Percentiles rank a stretch among this genome's conserved stretches.
phyloP scores from a whole-genome alignment of 2,888 invertebrate genomes.

The Atherix ibis region DNA sequence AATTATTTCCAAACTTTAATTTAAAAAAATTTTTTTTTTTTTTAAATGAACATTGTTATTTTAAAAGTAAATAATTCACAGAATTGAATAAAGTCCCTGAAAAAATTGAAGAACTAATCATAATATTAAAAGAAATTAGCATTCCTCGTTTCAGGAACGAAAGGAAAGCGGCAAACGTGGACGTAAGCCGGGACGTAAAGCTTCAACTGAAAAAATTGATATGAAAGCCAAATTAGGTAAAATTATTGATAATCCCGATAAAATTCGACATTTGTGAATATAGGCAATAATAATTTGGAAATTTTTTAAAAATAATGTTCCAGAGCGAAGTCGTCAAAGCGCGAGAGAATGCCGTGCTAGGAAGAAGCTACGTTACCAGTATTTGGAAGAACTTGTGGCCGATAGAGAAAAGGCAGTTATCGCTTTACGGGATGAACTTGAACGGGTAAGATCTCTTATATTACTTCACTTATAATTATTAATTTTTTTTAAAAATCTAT shows the following conservation, averaged over 20 bases:
- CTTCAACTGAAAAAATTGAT: conserved; percentile 74
- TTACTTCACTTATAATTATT: conserved; percentile 4
- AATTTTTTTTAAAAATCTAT: conserved; percentile 1
- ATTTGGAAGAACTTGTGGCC: conserved; percentile 85
- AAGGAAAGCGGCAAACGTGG: conserved; percentile 77
- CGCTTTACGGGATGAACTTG: conserved; percentile 72
- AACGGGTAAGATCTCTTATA: conserved; percentile 47
- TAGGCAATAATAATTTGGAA: too few relatives aligned
- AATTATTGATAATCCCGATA: not conserved
- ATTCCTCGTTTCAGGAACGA: conserved; percentile 36
- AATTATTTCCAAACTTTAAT: too few relatives aligned
- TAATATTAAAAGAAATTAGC: too few relatives aligned
- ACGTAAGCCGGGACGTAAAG: conserved; percentile 74
- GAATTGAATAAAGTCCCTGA: too few relatives aligned
- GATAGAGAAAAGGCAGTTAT: conserved; percentile 87
- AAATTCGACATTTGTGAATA: conserved; percentile 12
- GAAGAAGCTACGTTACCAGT: conserved; percentile 92
- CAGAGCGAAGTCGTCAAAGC: conserved; percentile 91
- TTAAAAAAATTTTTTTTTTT: too few relatives aligned
- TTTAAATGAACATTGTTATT: too few relatives aligned
- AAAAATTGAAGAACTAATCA: too few relatives aligned
- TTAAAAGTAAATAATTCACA: too few relatives aligned
- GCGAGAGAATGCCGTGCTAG: conserved; percentile 93
- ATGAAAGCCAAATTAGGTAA: conserved; percentile 85
- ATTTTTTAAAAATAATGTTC: conserved; percentile 1